These are phyloP conservation scores for Caenorhabditis imperialis DNA, from an alignment of 2,888 invertebrate genomes.

Conservation along the genomic window DNA sequence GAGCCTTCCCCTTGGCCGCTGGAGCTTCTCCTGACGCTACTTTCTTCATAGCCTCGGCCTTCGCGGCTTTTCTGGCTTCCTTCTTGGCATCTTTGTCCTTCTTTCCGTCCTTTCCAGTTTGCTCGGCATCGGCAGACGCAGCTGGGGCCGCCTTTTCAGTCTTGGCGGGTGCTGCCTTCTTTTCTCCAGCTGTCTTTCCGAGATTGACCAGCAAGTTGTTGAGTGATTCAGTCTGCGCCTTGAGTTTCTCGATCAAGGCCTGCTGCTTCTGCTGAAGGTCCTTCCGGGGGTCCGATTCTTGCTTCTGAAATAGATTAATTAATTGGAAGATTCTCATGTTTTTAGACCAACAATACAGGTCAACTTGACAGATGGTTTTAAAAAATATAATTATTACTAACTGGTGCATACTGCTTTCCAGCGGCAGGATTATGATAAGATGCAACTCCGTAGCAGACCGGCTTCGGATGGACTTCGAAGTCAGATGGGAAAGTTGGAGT, in stretches of 20 bases:
- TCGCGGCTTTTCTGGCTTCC: conserved; percentile 56
- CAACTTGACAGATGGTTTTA: not conserved
- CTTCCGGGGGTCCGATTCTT: conserved; percentile 43
- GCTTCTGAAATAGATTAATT: too few relatives aligned
- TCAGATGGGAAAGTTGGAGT: conserved; percentile 28
- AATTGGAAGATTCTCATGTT: too few relatives aligned
- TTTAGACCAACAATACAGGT: too few relatives aligned
- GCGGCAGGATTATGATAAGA: conserved; percentile 28
- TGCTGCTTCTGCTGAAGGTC: conserved; percentile 40
- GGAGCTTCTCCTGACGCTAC: conserved; percentile 23
- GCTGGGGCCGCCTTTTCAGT: not conserved
- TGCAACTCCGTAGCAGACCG: conserved; percentile 23
- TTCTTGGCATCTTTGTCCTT: conserved; percentile 51
- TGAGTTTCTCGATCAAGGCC: conserved; percentile 36
- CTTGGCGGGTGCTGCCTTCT: not conserved
- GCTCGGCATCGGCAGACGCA: not conserved
- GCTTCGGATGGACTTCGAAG: conserved; percentile 37
- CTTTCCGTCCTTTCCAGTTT: conserved; percentile 16
- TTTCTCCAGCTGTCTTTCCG: not conserved
- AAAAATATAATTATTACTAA: too few relatives aligned
- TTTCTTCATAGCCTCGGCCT: conserved; percentile 60
- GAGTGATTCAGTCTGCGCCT: conserved; percentile 34
- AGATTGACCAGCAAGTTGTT: conserved; percentile 21
- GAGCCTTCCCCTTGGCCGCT: conserved; percentile 20
- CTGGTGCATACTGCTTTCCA: not conserved